phyloP scores from a whole-genome alignment of 2,888 invertebrate genomes.

The Mongoloraphidia duomilia region DNA sequence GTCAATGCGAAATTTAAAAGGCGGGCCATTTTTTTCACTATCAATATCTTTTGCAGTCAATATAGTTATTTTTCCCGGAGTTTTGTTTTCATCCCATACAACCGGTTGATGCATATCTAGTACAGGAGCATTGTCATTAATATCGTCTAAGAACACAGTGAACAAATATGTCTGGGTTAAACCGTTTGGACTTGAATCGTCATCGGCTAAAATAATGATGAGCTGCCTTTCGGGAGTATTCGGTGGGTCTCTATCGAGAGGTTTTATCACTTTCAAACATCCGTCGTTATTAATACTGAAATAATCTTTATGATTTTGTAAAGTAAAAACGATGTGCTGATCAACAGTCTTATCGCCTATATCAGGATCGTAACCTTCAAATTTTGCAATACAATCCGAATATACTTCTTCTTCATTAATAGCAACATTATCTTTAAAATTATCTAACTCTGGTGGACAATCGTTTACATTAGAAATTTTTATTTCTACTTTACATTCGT shows the following conservation, averaged over 20 bases:
- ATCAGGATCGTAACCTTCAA: slow-evolving; percentile 75
- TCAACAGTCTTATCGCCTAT: slow-evolving; percentile 59
- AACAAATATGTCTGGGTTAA: slow-evolving; percentile 51
- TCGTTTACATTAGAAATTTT: slow-evolving; percentile 85
- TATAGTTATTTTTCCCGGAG: slow-evolving; percentile 48
- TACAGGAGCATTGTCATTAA: slow-evolving; percentile 90
- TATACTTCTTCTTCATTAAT: slow-evolving; percentile 61
- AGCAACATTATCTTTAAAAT: slow-evolving; percentile 54
- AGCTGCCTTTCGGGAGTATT: slow-evolving; percentile 65
- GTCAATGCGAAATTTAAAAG: slow-evolving; percentile 61
- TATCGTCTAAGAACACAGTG: slow-evolving; percentile 55
- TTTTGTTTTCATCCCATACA: slow-evolving; percentile 70
- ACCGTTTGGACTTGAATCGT: slow-evolving; percentile 49
- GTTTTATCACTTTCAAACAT: slow-evolving; percentile 57
- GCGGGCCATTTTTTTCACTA: slow-evolving; percentile 69
- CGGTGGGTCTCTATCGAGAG: slow-evolving; percentile 81
- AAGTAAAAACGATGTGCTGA: slow-evolving; percentile 67
- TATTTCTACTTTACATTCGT: slow-evolving; percentile 70
- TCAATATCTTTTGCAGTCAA: slow-evolving; percentile 70
- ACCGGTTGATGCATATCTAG: slow-evolving; percentile 69
- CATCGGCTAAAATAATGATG: slow-evolving; percentile 60
- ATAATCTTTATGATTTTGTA: slow-evolving; percentile 53
- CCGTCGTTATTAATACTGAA: slow-evolving; percentile 60
- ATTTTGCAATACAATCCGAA: slow-evolving; percentile 53
- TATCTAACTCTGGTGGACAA: slow-evolving; percentile 70